phyloP scores from a whole-genome alignment of 2,113 vertebrate genomes.

The Pithys albifrons region DNA sequence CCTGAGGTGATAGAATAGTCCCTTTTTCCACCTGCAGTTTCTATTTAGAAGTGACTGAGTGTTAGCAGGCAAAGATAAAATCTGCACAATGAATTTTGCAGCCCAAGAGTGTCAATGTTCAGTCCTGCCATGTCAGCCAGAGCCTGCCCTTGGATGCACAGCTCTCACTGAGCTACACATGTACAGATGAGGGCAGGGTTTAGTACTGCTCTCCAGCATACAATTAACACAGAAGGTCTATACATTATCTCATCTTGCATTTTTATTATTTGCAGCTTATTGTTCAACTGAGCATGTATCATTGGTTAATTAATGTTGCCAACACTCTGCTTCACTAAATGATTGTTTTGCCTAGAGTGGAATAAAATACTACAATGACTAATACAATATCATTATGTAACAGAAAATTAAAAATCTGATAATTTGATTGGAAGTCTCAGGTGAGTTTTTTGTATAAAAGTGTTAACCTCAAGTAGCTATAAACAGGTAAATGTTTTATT shows the following conservation, averaged over 20 bases:
- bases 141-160: not conserved
- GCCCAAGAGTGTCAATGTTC: not conserved
- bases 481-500: slow-evolving; percentile 86
- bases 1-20: not conserved
- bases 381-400: slow-evolving; percentile 75
- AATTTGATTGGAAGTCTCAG: slow-evolving; percentile 83
- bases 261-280: slow-evolving; percentile 59
- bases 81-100: not conserved
- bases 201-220: not conserved
- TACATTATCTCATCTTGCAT: slow-evolving; percentile 12
- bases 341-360: slow-evolving; percentile 72
- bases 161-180: not conserved
- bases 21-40: not conserved
- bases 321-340: slow-evolving; percentile 62
- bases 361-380: slow-evolving; percentile 67
- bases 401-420: slow-evolving; percentile 80
- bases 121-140: not conserved
- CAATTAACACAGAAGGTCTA: slow-evolving; percentile 45
- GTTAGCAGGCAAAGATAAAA: not conserved
- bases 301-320: slow-evolving; percentile 74
- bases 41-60: not conserved
- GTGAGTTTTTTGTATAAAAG: slow-evolving; percentile 81
- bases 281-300: slow-evolving; percentile 69
- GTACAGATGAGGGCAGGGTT: not conserved
- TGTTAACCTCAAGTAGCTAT: slow-evolving; percentile 81